Conservation (phyloP, 2,888 invertebrate species). For the Brachyopa scutellaris region DNA sequence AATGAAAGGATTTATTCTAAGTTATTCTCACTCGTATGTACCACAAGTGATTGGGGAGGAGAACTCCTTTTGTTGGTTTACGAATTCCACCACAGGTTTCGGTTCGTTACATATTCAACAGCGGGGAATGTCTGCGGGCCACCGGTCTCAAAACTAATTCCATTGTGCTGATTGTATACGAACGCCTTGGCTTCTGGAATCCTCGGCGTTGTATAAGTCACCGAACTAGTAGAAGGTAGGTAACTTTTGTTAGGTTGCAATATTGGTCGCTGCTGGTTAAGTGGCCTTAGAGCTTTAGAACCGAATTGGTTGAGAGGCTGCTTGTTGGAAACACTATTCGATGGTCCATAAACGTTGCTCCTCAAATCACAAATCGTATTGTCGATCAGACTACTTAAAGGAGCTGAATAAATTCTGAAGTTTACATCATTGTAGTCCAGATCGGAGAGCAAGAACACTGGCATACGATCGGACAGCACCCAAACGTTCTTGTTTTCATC, state of each 20-base stretch:
- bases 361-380: constrained; percentile 88
- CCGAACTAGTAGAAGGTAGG: constrained; percentile 33
- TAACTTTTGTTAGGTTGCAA: constrained; percentile 41
- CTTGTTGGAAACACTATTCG: constrained; percentile 74
- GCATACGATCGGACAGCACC: constrained; percentile 93
- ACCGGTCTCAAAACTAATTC: constrained; percentile 79
- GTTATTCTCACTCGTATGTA: not conserved
- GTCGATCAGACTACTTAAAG: constrained; percentile 85
- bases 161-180: constrained; percentile 81
- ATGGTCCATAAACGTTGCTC: constrained; percentile 77
- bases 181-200: constrained; percentile 79
- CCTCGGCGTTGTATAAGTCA: constrained; percentile 63
- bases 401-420: constrained; percentile 89
- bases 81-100: constrained; percentile 76
- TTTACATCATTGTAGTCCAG: constrained; percentile 90
- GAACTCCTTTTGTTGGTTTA: not conserved
- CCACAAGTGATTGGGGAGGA: not conserved
- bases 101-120: constrained; percentile 76
- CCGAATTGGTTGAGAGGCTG: not conserved
- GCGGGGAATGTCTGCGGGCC: constrained; percentile 79
- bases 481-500: constrained; percentile 88
- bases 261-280: constrained; percentile 20
- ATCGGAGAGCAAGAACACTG: constrained; percentile 87
- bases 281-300: constrained; percentile 13
- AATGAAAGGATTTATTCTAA: not conserved